These are phyloP conservation scores for Chironomus riparius DNA, from an alignment of 2,888 invertebrate genomes.

Conservation along the genomic window DNA sequence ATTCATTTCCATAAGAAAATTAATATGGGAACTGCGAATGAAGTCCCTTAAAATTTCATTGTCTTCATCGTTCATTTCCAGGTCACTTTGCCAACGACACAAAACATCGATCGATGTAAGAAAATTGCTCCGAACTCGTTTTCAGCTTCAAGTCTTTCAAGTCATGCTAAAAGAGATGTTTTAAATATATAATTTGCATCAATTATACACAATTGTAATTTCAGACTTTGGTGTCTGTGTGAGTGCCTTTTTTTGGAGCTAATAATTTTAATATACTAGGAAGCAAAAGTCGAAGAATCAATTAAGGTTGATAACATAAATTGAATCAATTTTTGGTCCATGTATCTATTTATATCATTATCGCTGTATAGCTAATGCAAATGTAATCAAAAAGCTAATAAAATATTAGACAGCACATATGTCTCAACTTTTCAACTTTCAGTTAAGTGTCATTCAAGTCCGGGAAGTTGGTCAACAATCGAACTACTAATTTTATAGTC, in stretches of 20 bases:
- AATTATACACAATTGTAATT: neutral
- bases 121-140: neutral
- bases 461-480: constrained; percentile 20
- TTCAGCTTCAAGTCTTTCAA: neutral
- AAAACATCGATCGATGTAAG: neutral
- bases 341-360: too few species aligned
- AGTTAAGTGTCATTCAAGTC: constrained; percentile 19
- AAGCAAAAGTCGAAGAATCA: too few species aligned
- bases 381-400: too few species aligned
- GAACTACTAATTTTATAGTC: neutral
- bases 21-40: neutral
- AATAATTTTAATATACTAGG: too few species aligned
- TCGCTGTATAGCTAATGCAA: too few species aligned
- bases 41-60: constrained; percentile 10
- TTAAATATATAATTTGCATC: neutral
- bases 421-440: neutral
- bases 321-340: too few species aligned
- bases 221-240: neutral
- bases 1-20: neutral
- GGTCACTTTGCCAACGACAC: constrained; percentile 1
- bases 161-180: neutral
- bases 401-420: too few species aligned
- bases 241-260: too few species aligned
- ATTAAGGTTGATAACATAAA: too few species aligned
- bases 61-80: neutral